These are phyloP conservation scores for Agrochola macilenta DNA, from an alignment of 2,888 invertebrate species.

Conservation along the genomic window DNA sequence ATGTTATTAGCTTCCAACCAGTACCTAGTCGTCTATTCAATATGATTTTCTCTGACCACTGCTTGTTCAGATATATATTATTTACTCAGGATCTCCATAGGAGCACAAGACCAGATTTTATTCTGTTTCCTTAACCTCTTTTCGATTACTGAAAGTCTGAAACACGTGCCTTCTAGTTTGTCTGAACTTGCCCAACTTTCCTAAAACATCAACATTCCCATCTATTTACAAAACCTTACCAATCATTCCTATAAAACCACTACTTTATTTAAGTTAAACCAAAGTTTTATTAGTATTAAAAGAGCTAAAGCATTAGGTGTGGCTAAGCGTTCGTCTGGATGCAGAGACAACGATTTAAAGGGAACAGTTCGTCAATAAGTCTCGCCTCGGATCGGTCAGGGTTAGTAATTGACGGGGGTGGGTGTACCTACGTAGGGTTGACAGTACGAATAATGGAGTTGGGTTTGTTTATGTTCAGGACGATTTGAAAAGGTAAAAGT, in stretches of 20 bases:
- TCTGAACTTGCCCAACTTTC: slow-evolving; percentile 11
- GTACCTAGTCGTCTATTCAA: neutral
- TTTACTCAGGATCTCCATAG: neutral
- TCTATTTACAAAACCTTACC: neutral
- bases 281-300: slow-evolving; percentile 51
- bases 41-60: neutral
- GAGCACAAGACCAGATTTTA: neutral
- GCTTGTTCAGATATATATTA: neutral
- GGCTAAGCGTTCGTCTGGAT: slow-evolving; percentile 66
- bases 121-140: neutral
- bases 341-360: slow-evolving; percentile 80
- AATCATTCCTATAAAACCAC: neutral
- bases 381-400: slow-evolving; percentile 88
- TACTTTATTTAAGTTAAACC: slow-evolving; percentile 9
- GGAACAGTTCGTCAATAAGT: slow-evolving; percentile 89
- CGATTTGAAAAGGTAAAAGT: neutral
- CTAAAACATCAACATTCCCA: neutral
- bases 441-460: slow-evolving; percentile 33
- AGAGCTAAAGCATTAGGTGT: slow-evolving; percentile 54
- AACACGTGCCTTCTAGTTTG: slow-evolving; percentile 17
- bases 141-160: neutral
- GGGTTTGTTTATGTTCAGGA: slow-evolving; percentile 7
- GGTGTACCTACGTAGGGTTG: slow-evolving; percentile 79
- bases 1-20: slow-evolving; percentile 13
- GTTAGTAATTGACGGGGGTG: slow-evolving; percentile 89